phyloP scores from a whole-genome alignment of 64 coral and sea anemone species.

The Dendrophyllia cribrosa region DNA sequence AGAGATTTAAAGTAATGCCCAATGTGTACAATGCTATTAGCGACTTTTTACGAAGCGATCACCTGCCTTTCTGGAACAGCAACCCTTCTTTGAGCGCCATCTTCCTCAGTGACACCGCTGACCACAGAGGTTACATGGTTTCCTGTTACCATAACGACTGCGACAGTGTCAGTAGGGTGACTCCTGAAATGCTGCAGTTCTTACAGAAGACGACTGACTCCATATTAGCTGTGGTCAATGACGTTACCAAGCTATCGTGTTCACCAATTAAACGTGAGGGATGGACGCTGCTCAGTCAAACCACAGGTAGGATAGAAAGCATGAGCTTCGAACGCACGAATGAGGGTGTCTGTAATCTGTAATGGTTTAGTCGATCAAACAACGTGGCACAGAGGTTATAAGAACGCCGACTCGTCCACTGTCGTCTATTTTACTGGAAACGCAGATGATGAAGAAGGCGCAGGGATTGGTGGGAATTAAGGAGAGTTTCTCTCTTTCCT shows the following conservation, averaged over 20 bases:
- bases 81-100: slow-evolving; percentile 6
- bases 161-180: slow-evolving; percentile 59
- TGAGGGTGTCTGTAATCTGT: no score
- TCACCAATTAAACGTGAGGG: background rate
- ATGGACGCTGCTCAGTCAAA: background rate
- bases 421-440: no score
- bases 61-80: slow-evolving; percentile 27
- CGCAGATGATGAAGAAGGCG: no score
- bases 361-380: no score
- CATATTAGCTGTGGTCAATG: slow-evolving; percentile 41
- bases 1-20: no score
- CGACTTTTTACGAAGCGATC: slow-evolving; percentile 65
- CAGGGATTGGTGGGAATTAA: no score
- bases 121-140: slow-evolving; percentile 51
- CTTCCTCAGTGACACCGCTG: slow-evolving; percentile 64
- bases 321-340: no score
- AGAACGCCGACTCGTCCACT: no score
- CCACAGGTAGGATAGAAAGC: background rate
- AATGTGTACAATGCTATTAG: no score
- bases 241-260: slow-evolving; percentile 40
- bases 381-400: no score
- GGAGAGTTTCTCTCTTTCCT: no score
- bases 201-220: slow-evolving; percentile 73
- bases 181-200: slow-evolving; percentile 48
- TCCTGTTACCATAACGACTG: slow-evolving; percentile 59